These are phyloP conservation scores for Halictus quadricinctus DNA, from an alignment of 2,888 invertebrate species.

Conservation along the genomic window DNA sequence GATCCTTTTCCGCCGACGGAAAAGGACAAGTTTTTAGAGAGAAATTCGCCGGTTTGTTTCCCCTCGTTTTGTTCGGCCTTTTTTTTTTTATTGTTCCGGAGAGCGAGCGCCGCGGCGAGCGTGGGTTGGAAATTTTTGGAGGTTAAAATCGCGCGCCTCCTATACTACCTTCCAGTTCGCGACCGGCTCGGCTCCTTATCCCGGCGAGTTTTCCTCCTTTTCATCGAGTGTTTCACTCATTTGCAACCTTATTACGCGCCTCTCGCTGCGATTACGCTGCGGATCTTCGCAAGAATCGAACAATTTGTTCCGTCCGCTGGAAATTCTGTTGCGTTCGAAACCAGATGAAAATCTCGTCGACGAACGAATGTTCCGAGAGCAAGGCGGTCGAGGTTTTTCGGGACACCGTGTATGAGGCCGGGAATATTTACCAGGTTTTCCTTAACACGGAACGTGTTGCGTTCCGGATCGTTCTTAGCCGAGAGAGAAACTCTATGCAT, in stretches of 20 bases:
- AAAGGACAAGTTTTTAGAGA: conserved; percentile 37
- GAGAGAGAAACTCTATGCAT: conserved; percentile 77
- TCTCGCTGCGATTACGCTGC: neutral
- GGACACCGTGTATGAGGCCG: neutral
- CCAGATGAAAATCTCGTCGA: too few species aligned
- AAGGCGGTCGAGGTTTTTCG: neutral
- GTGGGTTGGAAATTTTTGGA: neutral
- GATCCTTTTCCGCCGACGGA: conserved; percentile 13
- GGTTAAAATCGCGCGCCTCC: conserved; percentile 1
- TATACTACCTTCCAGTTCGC: neutral
- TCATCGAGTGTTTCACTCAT: neutral
- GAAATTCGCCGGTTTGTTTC: conserved; percentile 39
- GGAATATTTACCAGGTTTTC: conserved; percentile 45
- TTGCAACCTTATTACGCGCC: neutral
- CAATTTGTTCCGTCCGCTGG: neutral
- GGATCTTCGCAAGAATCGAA: neutral
- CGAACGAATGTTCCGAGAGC: too few species aligned
- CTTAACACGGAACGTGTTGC: conserved; percentile 25
- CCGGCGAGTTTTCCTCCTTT: neutral
- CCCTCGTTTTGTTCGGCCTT: neutral
- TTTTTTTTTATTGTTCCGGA: neutral
- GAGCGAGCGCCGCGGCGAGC: neutral
- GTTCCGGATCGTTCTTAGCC: conserved; percentile 34
- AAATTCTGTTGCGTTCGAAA: neutral
- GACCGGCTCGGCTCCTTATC: neutral